Percentiles rank a stretch among this genome's conserved stretches.
phyloP scores from a whole-genome alignment of 2,888 invertebrate genomes.

The Oscheius sp. region DNA sequence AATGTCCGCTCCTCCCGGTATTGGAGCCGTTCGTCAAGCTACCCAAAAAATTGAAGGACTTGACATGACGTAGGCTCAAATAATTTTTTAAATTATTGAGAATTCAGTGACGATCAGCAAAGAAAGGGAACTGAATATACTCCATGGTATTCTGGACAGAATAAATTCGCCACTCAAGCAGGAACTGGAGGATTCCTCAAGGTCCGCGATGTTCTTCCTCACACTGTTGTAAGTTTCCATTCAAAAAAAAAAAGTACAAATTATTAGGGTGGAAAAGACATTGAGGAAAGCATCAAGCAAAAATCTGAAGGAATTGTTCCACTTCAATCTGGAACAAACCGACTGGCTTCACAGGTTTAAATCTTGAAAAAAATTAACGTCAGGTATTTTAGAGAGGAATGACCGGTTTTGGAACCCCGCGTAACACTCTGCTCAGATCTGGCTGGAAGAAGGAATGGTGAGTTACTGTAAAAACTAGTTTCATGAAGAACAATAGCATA shows the following conservation, averaged over 20 bases:
- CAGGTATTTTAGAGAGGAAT: conserved; percentile 71
- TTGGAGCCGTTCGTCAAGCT: conserved; percentile 68
- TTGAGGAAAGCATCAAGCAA: conserved; percentile 64
- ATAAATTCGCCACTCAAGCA: conserved; percentile 70
- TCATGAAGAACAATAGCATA: conserved; percentile 3
- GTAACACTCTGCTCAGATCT: conserved; percentile 66
- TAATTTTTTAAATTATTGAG: background rate
- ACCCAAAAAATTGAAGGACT: conserved; percentile 69
- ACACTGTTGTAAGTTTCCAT: conserved; percentile 50
- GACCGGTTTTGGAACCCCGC: conserved; percentile 74
- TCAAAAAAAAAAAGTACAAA: background rate
- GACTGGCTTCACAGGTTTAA: conserved; percentile 73
- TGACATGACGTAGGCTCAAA: conserved; percentile 36
- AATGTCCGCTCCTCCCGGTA: conserved; percentile 65
- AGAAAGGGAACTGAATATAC: conserved; percentile 68
- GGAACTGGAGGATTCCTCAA: conserved; percentile 70
- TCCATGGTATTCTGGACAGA: conserved; percentile 70
- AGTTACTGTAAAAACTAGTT: conserved; percentile 17
- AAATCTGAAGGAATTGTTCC: conserved; percentile 70
- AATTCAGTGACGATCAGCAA: conserved; percentile 64
- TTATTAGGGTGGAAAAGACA: conserved; percentile 64
- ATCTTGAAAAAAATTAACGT: background rate
- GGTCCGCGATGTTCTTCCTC: conserved; percentile 68
- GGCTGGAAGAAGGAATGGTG: conserved; percentile 71
- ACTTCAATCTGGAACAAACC: conserved; percentile 74